Base-by-base conservation (phyloP, 2,113 vertebrate species). In the Neolamprologus falcicula region DNA sequence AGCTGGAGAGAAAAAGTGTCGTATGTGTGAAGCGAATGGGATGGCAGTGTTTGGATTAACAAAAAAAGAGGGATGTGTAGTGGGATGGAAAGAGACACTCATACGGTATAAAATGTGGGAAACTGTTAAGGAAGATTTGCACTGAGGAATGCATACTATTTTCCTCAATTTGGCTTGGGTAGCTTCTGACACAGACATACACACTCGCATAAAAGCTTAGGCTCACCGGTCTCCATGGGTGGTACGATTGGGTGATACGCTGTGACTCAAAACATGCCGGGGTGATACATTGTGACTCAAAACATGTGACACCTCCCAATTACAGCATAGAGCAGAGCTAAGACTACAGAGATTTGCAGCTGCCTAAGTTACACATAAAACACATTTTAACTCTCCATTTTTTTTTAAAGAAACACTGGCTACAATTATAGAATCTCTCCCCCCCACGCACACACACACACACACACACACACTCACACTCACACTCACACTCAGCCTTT, bases 241-340 rank as follows among this genome's bases (percentile, higher is more conserved):
- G 92, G 89, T 84, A 92, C 28, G 14, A 81, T 37, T 76, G 83
- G 81, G 89, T 88, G 89, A 92, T 83, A 81, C 7, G 19, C 79
- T 80, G 68, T 84, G 94, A 92, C 88, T 90, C 88, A 71, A 90
- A 94, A 86, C 86, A 91, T 40, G 37, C 80, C 52, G 73, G 81
- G 78, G 88, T 88, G 88, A 92, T 81, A 80, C 9, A 33, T 79
- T 80, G 66, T 86, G 93, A 92, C 88, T 89, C 88, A 66, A 91
- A 94, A 87, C 94, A 93, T 92, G 93, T 94, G 92, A 94, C 90
- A 88, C 52, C 50, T 88, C 80, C 52, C 89, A 90, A 84, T 90
- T 92, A 92, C 82, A 81, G 45, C 45, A 78, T 13, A 78, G 42
- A 78, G 42, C 3, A 78, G 26, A 87, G 37, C 50, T 50, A 79